Base-by-base conservation (phyloP, 2,888 invertebrate genomes). In the Tipula confusa region DNA sequence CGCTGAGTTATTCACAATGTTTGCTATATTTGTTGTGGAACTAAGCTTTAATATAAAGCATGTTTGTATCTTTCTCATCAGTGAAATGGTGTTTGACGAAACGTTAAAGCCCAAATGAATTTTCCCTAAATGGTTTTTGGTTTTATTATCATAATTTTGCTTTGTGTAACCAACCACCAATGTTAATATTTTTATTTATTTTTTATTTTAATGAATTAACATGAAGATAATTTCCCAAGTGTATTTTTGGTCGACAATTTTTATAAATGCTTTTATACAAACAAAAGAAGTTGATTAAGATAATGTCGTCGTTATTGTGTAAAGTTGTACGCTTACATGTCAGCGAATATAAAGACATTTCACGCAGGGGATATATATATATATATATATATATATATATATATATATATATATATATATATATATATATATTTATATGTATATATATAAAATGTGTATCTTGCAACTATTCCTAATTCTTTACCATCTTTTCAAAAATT, bases 281-380 rank as follows among this genome's bases (percentile, higher is more conserved):
- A 64, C 64, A 64, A 9, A 64, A 64, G 64, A 64, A 64, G 64
- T 64, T 64, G 64, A 64, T 64, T 64, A 64, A 64, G 64, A 64
- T 64, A 64, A 64, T 64, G 64, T 64, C 24, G 24, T 64, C 64
- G n/a, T 64, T 64, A 64, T 18, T 24, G 64, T 64, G 43, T 36
- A 36, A 11, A 36, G 36, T 5, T 9, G 43, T 43, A n/a, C 43
- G 36, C 36, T 6, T 36, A 36, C 11, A 5, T 36, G 5, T n/a
- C 2, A 43, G 36, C 15, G n/a, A n/a, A n/a, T n/a, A n/a, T n/a
- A n/a, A n/a, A n/a, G n/a, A n/a, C n/a, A n/a, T n/a, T n/a, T n/a
- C n/a, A n/a, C n/a, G n/a, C n/a, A n/a, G n/a, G n/a, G n/a, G n/a
- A 9, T 36, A 9, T 9, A 9, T 7, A 33, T 7, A 33, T 33